phyloP scores from a whole-genome alignment of 1,140 invertebrate species.

The Zaprionus ghesquierei region DNA sequence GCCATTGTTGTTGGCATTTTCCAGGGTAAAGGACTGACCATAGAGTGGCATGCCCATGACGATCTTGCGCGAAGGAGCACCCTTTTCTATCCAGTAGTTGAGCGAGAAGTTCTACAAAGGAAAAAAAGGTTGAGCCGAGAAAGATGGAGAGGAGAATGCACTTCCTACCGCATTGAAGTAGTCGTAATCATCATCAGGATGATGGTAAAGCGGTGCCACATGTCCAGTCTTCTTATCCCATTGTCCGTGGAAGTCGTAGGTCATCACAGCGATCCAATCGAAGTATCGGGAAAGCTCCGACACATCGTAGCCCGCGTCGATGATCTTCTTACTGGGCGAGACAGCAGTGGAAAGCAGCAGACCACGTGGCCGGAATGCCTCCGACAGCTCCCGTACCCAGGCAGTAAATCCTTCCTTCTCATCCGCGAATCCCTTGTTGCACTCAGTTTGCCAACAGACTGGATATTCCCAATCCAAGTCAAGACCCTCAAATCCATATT shows the following conservation, averaged over 20 bases:
- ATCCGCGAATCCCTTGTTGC: conserved; percentile 90
- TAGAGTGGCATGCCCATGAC: conserved; percentile 96
- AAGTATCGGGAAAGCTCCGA: conserved; percentile 87
- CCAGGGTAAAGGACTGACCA: conserved; percentile 91
- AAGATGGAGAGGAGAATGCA: not conserved
- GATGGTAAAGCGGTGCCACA: conserved; percentile 91
- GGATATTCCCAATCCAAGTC: conserved; percentile 97
- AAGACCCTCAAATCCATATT: conserved; percentile 93
- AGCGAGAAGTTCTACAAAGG: conserved; percentile 89
- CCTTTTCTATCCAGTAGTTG: conserved; percentile 93
- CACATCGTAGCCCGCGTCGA: conserved; percentile 93
- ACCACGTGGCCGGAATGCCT: conserved; percentile 88
- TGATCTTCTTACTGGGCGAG: conserved; percentile 93
- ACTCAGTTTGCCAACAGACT: conserved; percentile 87
- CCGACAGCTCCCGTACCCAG: conserved; percentile 89
- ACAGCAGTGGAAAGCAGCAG: conserved; percentile 92
- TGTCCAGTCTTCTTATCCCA: conserved; percentile 96
- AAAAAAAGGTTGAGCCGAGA: conserved; percentile 47
- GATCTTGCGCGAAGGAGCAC: conserved; percentile 90
- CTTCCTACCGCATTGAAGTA: conserved; percentile 86
- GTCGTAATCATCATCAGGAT: conserved; percentile 90
- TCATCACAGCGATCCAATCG: conserved; percentile 95
- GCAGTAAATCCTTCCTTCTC: conserved; percentile 91
- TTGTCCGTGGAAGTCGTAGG: conserved; percentile 94
- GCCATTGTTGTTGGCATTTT: conserved; percentile 85